A percentile compares a stretch with the other conserved stretches of the same genome.
Conservation (phyloP, 64 coral and sea anemone species). For the Stylophora pistillata region DNA sequence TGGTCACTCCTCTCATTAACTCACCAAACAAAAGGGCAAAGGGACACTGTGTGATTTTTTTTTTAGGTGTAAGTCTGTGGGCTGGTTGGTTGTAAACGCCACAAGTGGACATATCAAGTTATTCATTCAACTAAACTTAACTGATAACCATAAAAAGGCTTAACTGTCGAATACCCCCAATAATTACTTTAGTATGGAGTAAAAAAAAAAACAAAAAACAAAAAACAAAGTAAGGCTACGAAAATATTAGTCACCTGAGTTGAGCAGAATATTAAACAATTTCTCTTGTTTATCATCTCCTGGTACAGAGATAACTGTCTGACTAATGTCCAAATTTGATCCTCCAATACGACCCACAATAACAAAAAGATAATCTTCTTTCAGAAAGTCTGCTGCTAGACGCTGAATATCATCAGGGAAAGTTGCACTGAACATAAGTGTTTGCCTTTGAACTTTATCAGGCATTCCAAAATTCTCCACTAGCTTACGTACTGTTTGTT, state of each 20-base stretch:
- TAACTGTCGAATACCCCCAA: no score
- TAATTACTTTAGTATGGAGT: no score
- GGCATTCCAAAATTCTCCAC: slow-evolving; percentile 79
- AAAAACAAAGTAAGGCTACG: neutral
- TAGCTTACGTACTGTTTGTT: slow-evolving; percentile 70
- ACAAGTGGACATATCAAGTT: no score
- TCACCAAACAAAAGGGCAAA: no score
- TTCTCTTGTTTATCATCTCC: slow-evolving; percentile 81
- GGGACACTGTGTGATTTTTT: no score
- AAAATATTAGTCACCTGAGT: slow-evolving; percentile 65
- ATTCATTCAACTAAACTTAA: no score
- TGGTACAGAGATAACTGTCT: slow-evolving; percentile 60
- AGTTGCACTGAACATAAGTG: slow-evolving; percentile 95
- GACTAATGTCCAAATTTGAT: slow-evolving; percentile 84
- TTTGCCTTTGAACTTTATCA: slow-evolving; percentile 75
- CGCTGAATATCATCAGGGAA: slow-evolving; percentile 94
- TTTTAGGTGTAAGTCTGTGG: no score
- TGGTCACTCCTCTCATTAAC: no score
- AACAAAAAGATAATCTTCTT: slow-evolving; percentile 82
- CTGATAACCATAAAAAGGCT: no score
- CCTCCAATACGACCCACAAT: slow-evolving; percentile 91
- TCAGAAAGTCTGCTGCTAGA: slow-evolving; percentile 85
- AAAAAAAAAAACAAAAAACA: neutral
- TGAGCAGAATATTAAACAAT: slow-evolving; percentile 80
- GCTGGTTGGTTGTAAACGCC: no score